Base-by-base conservation (phyloP, 2,797 vertebrate genomes). In the Glyptemys insculpta region DNA sequence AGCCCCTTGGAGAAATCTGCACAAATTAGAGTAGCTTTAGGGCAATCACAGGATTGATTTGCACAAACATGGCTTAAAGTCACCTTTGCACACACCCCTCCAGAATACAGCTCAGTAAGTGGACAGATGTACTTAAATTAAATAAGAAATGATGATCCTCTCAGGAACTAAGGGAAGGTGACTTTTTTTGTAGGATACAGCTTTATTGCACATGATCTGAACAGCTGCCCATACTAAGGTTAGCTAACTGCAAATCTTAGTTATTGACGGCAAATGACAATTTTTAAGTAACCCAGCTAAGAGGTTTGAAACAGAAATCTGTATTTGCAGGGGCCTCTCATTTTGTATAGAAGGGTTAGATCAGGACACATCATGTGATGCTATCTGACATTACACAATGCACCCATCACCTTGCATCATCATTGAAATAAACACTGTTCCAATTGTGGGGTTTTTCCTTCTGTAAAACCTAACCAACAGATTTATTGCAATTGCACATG, bases 391-490 rank as follows among this genome's bases (percentile, higher is more conserved):
- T 95, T 96, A 92, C 86, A 95, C 85, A 85, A 78, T 85, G 86
- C 95, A 94, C 74, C 93, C 93, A 93, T 97, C 97, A 95, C 31
- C 23, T 91, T 90, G 89, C 91, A 97, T 97, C 95, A 93, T 59
- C 94, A 11, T 9, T 91, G 89, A 91, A 83, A 65, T 81, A 85
- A 95, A 91, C 8, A 15, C 74, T 87, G 56, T 2, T 86, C 92
- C 37, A 56, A 49, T 92, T 91, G 4, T 79, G 82, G 50, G 27
- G 29, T 62, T 87, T 81, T 86, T 53, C 89, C 57, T 95, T 65
- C 54, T 86, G 84, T 93, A 94, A 96, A 95, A 96, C 81, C 85
- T 85, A 93, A 93, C 94, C 89, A 81, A 29, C 62, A 80, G 72
- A 95, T 41, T 81, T 62, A 57, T 56, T 44, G 79, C 18, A 93